phyloP scores from a whole-genome alignment of 2,113 vertebrate genomes.

The Pontoporia blainvillei region DNA sequence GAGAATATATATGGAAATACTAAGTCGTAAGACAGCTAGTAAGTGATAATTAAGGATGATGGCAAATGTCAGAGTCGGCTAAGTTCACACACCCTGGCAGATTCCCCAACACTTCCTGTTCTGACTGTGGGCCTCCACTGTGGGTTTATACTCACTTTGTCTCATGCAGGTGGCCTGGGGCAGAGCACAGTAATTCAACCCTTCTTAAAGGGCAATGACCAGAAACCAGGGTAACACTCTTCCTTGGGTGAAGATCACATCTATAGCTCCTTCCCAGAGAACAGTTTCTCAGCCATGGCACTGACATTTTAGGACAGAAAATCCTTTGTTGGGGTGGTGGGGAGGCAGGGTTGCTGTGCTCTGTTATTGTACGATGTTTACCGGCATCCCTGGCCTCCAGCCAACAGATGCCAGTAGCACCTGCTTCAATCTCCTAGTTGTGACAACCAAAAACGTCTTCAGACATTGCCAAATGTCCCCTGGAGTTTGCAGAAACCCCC shows the following conservation, averaged over 20 bases:
- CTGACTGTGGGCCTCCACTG: background rate
- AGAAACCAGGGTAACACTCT: background rate
- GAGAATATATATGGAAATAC: rapidly evolving
- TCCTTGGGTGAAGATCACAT: rapidly evolving
- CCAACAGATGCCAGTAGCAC: background rate
- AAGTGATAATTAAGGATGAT: background rate
- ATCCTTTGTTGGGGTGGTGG: background rate
- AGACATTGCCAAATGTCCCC: background rate
- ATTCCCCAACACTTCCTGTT: background rate
- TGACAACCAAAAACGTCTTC: background rate
- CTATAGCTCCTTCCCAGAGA: background rate
- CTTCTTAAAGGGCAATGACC: background rate
- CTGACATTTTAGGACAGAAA: rapidly evolving
- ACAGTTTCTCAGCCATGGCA: rapidly evolving
- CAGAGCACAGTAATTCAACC: background rate
- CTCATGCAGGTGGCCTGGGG: background rate
- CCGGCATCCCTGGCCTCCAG: background rate
- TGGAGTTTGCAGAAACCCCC: background rate
- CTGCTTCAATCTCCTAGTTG: background rate
- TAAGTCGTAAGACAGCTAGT: background rate
- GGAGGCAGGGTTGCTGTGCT: background rate
- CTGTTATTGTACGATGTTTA: rapidly evolving
- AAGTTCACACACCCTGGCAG: background rate
- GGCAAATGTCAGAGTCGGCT: background rate
- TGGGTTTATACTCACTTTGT: background rate